Evolutionary conservation across 64 coral and sea anemone species (phyloP).

Genomic region (Porites lutea): DNA sequence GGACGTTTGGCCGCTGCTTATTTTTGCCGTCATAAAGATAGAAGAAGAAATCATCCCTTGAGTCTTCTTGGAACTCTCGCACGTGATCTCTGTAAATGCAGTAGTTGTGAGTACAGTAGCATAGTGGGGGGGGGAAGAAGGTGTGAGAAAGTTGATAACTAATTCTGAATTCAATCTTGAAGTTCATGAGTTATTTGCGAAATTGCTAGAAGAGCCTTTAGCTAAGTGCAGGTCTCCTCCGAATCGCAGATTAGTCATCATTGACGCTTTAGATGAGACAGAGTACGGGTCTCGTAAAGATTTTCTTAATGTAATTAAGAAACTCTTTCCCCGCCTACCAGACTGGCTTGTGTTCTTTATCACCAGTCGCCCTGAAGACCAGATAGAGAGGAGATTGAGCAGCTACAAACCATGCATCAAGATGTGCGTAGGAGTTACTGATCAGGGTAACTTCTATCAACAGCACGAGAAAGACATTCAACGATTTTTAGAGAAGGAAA

Average conservation of each 20-base stretch:
- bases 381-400: not conserved
- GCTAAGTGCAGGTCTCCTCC: not conserved
- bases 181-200: constrained; percentile 50
- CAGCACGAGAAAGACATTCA: not conserved
- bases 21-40: constrained; percentile 47
- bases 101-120: not conserved
- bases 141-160: not conserved
- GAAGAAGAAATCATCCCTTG: constrained; percentile 33
- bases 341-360: constrained; percentile 59
- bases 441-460: not conserved
- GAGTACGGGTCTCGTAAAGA: constrained; percentile 40
- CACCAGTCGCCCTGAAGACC: constrained; percentile 54
- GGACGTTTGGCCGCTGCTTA: constrained; percentile 20
- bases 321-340: constrained; percentile 38
- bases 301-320: constrained; percentile 47
- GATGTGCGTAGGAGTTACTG: constrained; percentile 20
- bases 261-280: constrained; percentile 59
- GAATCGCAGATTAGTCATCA: constrained; percentile 22
- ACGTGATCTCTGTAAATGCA: constrained; percentile 23
- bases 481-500: constrained; percentile 5
- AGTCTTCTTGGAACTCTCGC: constrained; percentile 35
- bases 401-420: constrained; percentile 19
- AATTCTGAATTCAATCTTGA: constrained; percentile 16
- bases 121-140: constrained; percentile 30
- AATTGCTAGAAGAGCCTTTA: constrained; percentile 48